Evolutionary conservation across 2,888 invertebrate species (phyloP).

Genomic region (Tyria jacobaeae): DNA sequence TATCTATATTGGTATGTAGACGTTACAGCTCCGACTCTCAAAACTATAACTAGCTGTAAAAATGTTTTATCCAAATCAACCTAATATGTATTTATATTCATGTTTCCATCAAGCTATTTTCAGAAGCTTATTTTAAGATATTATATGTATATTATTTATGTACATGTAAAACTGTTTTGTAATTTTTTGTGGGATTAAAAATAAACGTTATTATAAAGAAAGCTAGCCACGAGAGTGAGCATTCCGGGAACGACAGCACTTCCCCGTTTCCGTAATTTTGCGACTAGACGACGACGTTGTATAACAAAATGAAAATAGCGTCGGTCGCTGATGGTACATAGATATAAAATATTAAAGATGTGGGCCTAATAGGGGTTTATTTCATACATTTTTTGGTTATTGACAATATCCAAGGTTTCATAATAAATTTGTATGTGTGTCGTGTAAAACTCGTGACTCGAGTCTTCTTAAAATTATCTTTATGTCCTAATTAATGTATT

Average conservation of each 20-base stretch:
- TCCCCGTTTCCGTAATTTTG: slow-evolving; percentile 35
- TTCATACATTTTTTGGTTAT: slow-evolving; percentile 5
- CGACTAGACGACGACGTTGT: slow-evolving; percentile 21
- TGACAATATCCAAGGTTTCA: too few species aligned
- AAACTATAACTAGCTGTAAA: background rate
- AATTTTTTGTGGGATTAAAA: too few species aligned
- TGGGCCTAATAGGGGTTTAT: slow-evolving; percentile 34
- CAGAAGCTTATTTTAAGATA: slow-evolving; percentile 32
- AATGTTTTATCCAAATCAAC: slow-evolving; percentile 21
- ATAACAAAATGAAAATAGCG: slow-evolving; percentile 34
- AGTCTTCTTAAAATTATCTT: too few species aligned
- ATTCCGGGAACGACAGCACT: slow-evolving; percentile 36
- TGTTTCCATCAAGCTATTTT: slow-evolving; percentile 39
- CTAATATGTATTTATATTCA: slow-evolving; percentile 22
- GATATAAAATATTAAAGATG: slow-evolving; percentile 20
- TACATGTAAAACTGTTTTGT: too few species aligned
- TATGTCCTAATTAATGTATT: too few species aligned
- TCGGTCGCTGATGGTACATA: slow-evolving; percentile 14
- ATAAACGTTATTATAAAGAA: too few species aligned
- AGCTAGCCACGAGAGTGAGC: slow-evolving; percentile 26
- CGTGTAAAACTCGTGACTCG: too few species aligned
- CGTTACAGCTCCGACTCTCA: background rate
- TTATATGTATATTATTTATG: too few species aligned
- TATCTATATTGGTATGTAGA: too few species aligned
- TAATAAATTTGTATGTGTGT: too few species aligned